Percentiles rank a stretch among this genome's conserved stretches.
Evolutionary conservation across 2,888 invertebrate species (phyloP).

Genomic region (Drosophila anomalata): DNA sequence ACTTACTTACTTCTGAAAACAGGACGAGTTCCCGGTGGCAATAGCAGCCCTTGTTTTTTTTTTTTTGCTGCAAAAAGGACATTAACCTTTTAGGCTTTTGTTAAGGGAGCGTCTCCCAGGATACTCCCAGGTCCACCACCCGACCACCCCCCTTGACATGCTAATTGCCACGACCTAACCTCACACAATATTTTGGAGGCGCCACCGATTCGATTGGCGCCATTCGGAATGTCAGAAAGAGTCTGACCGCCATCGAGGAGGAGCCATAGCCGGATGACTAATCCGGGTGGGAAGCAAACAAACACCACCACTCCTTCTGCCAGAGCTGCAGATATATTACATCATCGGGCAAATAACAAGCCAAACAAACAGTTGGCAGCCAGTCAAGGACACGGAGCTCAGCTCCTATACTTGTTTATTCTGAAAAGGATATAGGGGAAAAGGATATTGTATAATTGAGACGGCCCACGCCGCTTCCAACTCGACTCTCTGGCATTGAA

Average conservation of each 20-base stretch:
- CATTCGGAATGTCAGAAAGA: constrained; percentile 33
- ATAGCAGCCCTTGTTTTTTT: not conserved
- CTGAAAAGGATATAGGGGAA: not conserved
- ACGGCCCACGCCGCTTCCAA: constrained; percentile 1
- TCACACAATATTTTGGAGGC: constrained; percentile 10
- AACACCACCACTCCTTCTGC: not conserved
- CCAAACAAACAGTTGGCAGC: constrained; percentile 23
- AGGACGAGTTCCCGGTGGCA: not conserved
- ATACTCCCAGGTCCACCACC: too few relatives aligned
- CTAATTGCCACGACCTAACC: constrained; percentile 51
- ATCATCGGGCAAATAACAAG: constrained; percentile 38
- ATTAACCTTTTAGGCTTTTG: constrained; percentile 56
- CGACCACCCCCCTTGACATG: not conserved
- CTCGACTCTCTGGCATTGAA: constrained; percentile 16
- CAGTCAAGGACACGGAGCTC: constrained; percentile 35
- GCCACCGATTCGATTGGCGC: constrained; percentile 23
- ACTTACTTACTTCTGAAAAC: not conserved
- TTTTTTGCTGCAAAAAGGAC: constrained; percentile 47
- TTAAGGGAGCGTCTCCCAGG: too few relatives aligned
- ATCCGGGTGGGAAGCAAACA: constrained; percentile 9
- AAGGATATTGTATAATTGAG: constrained; percentile 39
- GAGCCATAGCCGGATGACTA: constrained; percentile 42
- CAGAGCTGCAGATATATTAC: constrained; percentile 25
- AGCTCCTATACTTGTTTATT: not conserved
- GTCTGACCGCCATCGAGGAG: constrained; percentile 33